These are phyloP conservation scores for Caenorhabditis afra DNA, from an alignment of 2,888 invertebrate genomes.

Conservation along the genomic window DNA sequence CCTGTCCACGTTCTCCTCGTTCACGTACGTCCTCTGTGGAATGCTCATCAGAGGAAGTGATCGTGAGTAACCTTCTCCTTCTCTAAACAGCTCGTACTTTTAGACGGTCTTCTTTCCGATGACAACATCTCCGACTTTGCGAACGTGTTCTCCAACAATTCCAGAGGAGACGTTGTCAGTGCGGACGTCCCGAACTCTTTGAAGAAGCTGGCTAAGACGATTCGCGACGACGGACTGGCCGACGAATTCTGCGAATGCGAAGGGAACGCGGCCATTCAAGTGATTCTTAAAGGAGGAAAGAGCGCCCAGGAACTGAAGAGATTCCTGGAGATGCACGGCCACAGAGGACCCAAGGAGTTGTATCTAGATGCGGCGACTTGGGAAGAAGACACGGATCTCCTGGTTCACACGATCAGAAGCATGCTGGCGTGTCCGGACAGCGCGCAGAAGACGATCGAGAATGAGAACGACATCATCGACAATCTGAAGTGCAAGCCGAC, in stretches of 20 bases:
- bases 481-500: conserved; percentile 64
- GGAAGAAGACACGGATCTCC: conserved; percentile 84
- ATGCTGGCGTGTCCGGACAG: conserved; percentile 56
- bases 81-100: conserved; percentile 8
- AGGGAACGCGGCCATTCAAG: conserved; percentile 71
- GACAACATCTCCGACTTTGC: conserved; percentile 87
- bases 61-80: conserved; percentile 40
- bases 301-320: conserved; percentile 82
- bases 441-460: conserved; percentile 46
- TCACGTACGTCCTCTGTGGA: conserved; percentile 76
- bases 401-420: conserved; percentile 85
- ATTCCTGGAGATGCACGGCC: conserved; percentile 87
- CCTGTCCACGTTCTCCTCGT: conserved; percentile 73
- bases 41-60: conserved; percentile 74
- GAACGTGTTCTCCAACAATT: conserved; percentile 85
- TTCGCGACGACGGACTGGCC: conserved; percentile 62
- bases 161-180: conserved; percentile 85
- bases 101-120: conserved; percentile 83
- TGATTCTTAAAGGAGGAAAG: conserved; percentile 46
- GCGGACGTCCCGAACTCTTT: conserved; percentile 86
- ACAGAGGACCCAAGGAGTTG: conserved; percentile 84
- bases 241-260: conserved; percentile 63
- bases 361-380: conserved; percentile 86
- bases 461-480: conserved; percentile 66
- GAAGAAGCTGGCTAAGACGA: conserved; percentile 74